Conservation (phyloP, 2,888 invertebrate genomes). For the Druceiella hillmani region DNA sequence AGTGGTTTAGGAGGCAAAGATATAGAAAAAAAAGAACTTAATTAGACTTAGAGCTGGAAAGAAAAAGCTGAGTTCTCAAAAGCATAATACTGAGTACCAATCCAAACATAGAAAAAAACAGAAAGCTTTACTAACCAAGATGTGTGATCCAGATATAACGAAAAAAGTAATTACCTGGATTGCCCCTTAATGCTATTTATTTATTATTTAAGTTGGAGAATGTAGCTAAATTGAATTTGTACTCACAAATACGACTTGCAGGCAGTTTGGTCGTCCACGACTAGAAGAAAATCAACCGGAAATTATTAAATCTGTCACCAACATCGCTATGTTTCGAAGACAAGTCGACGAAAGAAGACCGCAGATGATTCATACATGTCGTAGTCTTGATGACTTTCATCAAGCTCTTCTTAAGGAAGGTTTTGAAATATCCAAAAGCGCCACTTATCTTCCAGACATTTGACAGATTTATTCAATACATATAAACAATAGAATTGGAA, state of each 20-base stretch:
- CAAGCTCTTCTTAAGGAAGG: slow-evolving; percentile 5
- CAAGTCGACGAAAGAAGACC: slow-evolving; percentile 5
- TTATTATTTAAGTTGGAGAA: slow-evolving; percentile 2
- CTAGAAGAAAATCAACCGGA: slow-evolving; percentile 6
- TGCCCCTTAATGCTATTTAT: slow-evolving; percentile 1
- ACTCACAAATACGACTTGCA: slow-evolving; percentile 7
- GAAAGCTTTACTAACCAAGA: too few relatives aligned
- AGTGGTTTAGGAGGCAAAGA: slow-evolving; percentile 6
- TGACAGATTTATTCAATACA: too few relatives aligned
- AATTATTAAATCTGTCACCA: slow-evolving; percentile 6
- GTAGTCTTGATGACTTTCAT: slow-evolving; percentile 7
- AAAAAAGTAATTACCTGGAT: slow-evolving; percentile 7
- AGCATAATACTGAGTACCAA: slow-evolving; percentile 5
- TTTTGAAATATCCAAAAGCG: slow-evolving; percentile 6
- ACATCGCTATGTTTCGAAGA: slow-evolving; percentile 9
- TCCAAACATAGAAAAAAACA: too few relatives aligned
- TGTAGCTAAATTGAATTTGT: background rate
- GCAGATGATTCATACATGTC: slow-evolving; percentile 5
- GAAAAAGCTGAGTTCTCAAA: slow-evolving; percentile 6
- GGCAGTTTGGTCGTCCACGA: slow-evolving; percentile 7
- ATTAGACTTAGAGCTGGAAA: background rate
- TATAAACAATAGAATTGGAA: too few relatives aligned
- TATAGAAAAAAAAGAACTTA: too few relatives aligned
- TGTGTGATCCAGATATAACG: slow-evolving; percentile 7
- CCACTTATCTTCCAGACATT: slow-evolving; percentile 6